phyloP scores from a whole-genome alignment of 2,113 vertebrate genomes.

The Dipodomys merriami region DNA sequence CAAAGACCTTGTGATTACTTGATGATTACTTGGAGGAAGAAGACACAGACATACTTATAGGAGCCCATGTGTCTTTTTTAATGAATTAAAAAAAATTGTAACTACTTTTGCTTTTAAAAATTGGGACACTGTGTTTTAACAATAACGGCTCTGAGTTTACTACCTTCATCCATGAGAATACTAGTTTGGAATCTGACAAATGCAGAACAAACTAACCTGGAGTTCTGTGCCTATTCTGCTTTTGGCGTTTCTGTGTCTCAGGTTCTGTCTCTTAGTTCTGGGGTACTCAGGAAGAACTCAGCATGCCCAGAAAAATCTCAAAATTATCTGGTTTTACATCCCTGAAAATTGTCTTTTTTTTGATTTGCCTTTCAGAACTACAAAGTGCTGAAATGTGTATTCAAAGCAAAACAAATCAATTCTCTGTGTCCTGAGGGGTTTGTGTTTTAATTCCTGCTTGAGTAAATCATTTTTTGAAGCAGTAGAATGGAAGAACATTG shows the following conservation, averaged over 20 bases:
- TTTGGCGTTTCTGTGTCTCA: not conserved
- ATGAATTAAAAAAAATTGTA: not conserved
- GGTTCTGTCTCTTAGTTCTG: not conserved
- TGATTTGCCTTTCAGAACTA: constrained; percentile 76
- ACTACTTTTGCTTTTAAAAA: constrained; percentile 24
- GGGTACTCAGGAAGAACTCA: constrained; percentile 8
- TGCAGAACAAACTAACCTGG: not conserved
- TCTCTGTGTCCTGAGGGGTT: constrained; percentile 70
- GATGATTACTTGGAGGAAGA: not conserved
- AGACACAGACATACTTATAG: not conserved
- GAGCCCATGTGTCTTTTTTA: constrained; percentile 39
- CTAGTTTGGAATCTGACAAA: constrained; percentile 39
- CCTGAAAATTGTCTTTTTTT: constrained; percentile 80
- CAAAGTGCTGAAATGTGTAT: constrained; percentile 80
- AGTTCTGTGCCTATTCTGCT: constrained; percentile 15
- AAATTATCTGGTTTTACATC: constrained; percentile 69
- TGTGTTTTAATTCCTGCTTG: constrained; percentile 35
- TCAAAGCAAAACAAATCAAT: constrained; percentile 81
- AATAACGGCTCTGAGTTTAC: constrained; percentile 34
- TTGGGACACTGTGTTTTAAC: constrained; percentile 72
- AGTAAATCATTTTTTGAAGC: constrained; percentile 80
- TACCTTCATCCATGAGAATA: constrained; percentile 37
- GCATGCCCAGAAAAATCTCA: constrained; percentile 50
- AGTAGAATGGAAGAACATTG: constrained; percentile 81
- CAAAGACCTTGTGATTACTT: not conserved